Evolutionary conservation across 1,140 invertebrate genomes (phyloP), one percentile per base, ranked within the genome.

Genomic region (Solen grandis): DNA sequence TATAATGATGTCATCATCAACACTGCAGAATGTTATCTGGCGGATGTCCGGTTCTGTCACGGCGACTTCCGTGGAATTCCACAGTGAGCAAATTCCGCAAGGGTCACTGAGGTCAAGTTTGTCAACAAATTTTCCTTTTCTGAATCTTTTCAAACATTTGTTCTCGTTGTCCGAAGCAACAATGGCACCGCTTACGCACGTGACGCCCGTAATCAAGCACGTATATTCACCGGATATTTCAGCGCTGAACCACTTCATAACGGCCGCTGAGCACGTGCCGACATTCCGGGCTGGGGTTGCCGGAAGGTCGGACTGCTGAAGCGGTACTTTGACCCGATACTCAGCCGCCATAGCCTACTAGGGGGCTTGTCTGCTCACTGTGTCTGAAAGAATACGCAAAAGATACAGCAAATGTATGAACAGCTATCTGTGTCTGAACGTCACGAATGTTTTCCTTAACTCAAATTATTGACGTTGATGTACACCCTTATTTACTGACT

Each of bases 111-210:
- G 69, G 50, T 66, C 59, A 31, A 78, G 29, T 38, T 78, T 62
- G n/a, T 78, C 75, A 0, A 57, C 22, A 36, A 78, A 78, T 22
- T 59, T 68, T 13, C 75, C 75, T 31, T 57, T 54, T 22, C 66
- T 36, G 41, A 78, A 78, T 22, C 75, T 25, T 59, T 78, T 78
- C 16, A 78, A 50, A 2, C 60, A 66, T 36, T 78, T 78, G 50
- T 78, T 78, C 29, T 78, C 75, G 52, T 78, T 78, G 35, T 78
- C 75, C 29, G 63, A 78, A 16, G 60, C 75, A 8, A 78, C 29
- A 22, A 78, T 35, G n/a, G 57, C 38, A 5, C 41, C 62, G 13
- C 54, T 41, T 3, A 78, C 35, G n/a, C 65, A 68, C 1, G 62
- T 38, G 54, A 78, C 46, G 1, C 75, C 75, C 8, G 75, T 78